Base-by-base conservation (phyloP, 2,113 vertebrate genomes). In the Oryzias curvinotus region DNA sequence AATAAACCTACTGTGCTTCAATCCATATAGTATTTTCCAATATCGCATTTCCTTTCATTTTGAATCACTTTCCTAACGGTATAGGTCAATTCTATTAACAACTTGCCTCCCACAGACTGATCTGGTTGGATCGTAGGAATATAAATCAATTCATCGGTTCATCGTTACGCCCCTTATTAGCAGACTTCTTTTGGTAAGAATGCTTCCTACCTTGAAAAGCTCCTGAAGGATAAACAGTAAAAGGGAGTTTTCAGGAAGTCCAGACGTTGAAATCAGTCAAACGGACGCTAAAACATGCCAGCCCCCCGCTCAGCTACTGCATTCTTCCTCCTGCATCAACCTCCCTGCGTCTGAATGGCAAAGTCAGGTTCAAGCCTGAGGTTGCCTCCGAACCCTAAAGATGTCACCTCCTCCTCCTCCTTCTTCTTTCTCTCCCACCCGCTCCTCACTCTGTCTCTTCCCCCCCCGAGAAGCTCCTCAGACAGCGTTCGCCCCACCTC, bases 311-410 rank as follows among this genome's bases (percentile, higher is more conserved):
- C 77, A 70, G 81, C 77, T 84, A 87, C 60, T 58, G 73, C 85
- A 82, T 87, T 68, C 75, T 80, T 78, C 66, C 80, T 77, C 83
- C 58, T 63, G 80, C 71, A 65, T 82, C 72, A 67, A 81, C 65
- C 69, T 79, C 70, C 56, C 64, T 85, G 84, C 67, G 78, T 87
- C 73, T 84, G 78, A 87, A 77, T 68, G 78, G 65, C 77, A 62
- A 83, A 81, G 83, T 77, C 78, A 85, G 88, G 86, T 90, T 85
- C 83, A 83, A 86, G 82, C 87, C 85, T 82, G 82, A 87, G 90
- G 88, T 86, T 77, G 81, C 87, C 85, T 90, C 89, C 84, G 71
- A 73, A 75, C 82, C 79, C 81, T 73, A 68, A 82, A 90, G 88
- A 89, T 87, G 88, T 89, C 89, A 86, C 89, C 87, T 83, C 85